Evolutionary conservation across 1,140 invertebrate genomes (phyloP), one percentile per base, ranked within the genome.

Genomic region (Campoletis sonorensis): DNA sequence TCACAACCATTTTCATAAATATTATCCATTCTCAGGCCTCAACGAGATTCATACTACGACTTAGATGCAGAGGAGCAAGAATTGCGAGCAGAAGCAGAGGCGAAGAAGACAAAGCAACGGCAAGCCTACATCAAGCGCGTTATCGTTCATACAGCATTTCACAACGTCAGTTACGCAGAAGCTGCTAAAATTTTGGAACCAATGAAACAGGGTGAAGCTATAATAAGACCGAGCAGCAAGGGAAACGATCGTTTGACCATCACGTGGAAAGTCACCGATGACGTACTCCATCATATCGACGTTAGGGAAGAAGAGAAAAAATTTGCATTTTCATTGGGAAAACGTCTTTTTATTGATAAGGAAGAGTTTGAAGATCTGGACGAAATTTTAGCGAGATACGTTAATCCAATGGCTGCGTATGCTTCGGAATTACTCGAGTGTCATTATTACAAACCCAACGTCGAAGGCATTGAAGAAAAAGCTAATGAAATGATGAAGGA

Each of bases 321-420:
- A 87, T 99, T 99, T 90, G 96, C 96, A 0, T 99, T 99, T 88
- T 98, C 98, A 64, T 91, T 99, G 27, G 99, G 99, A 33, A 95
- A 95, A 84, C 88, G 88, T 81, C 92, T 99, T 0, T 96, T 95
- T 94, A 99, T 99, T 82, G 95, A 95, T 18, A 95, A 94, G 79
- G 97, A 97, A 87, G 97, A 98, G 87, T 99, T 98, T 92, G 99
- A 99, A 93, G 99, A 99, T 92, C 91, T 99, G 18, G 99, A 99
- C 92, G 99, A 99, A 95, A 99, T 99, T 68, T 97, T 99, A 54
- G 98, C 98, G 0, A 94, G 98, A 16, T 95, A 99, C 91, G 95
- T 99, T 7, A 98, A 97, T 84, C 99, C 98, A 0, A 99, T 99
- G 98, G 98, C 98, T 3, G 94, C 95, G 0, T 96, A 96, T 88